Percentiles rank a stretch among this genome's conserved stretches.
These are phyloP conservation scores for Drosophila micromelanica DNA, from an alignment of 1,140 invertebrate genomes.

Conservation along the genomic window DNA sequence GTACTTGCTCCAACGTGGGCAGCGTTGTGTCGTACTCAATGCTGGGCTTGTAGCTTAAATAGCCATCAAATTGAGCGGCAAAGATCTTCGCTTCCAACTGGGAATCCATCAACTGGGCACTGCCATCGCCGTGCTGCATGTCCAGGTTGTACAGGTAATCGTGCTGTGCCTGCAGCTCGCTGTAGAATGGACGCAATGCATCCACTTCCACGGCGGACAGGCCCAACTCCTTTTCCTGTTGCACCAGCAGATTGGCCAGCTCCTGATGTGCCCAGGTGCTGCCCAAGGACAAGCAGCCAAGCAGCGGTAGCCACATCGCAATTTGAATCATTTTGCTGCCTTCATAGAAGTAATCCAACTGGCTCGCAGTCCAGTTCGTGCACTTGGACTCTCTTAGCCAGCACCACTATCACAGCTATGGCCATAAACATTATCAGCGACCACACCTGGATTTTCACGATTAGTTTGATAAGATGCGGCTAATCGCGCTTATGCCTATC, in stretches of 20 bases:
- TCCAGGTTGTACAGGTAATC: constrained; percentile 55
- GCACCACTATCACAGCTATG: constrained; percentile 22
- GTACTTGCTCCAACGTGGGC: constrained; percentile 61
- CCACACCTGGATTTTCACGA: constrained; percentile 63
- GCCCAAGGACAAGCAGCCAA: constrained; percentile 17
- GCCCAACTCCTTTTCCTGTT: constrained; percentile 50
- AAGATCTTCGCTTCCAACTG: constrained; percentile 47
- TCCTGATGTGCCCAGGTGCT: constrained; percentile 40
- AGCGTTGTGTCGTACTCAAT: constrained; percentile 65
- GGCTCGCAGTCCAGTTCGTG: constrained; percentile 6
- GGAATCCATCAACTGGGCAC: constrained; percentile 7
- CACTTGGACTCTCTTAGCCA: constrained; percentile 15
- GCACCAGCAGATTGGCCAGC: constrained; percentile 45
- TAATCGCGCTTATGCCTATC: constrained; percentile 59
- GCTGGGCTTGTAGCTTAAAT: constrained; percentile 40
- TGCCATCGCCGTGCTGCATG: constrained; percentile 56
- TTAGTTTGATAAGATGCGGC: constrained; percentile 49
- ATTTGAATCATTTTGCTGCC: constrained; percentile 39
- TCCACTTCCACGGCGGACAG: constrained; percentile 58
- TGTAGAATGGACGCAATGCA: constrained; percentile 61
- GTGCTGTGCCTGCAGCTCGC: constrained; percentile 65
- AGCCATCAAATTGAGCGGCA: constrained; percentile 37
- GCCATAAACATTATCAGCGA: constrained; percentile 49
- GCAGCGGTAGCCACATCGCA: constrained; percentile 33
- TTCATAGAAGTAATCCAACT: constrained; percentile 43